These are phyloP conservation scores for Notamacropus eugenii DNA, from an alignment of 2,797 vertebrate species.

Conservation along the genomic window DNA sequence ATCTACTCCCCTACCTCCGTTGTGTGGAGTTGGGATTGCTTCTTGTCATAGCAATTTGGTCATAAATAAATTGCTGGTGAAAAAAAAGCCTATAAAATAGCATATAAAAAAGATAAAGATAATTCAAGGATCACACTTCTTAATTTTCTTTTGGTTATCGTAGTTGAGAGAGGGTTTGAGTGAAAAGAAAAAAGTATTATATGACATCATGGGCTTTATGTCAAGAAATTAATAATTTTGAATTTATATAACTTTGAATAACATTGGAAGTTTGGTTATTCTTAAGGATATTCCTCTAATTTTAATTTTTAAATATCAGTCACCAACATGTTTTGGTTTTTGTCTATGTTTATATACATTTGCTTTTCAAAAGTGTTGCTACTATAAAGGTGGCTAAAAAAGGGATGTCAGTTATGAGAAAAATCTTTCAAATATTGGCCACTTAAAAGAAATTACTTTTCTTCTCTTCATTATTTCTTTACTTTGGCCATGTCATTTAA, in stretches of 20 bases:
- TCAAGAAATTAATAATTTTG: constrained; percentile 61
- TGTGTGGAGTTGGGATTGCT: constrained; percentile 52
- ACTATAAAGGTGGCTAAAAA: constrained; percentile 35
- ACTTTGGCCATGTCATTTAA: not conserved
- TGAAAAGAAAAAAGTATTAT: not conserved
- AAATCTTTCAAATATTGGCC: constrained; percentile 43
- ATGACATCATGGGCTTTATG: constrained; percentile 42
- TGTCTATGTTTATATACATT: constrained; percentile 44
- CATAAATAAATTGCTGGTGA: constrained; percentile 63
- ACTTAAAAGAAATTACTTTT: constrained; percentile 39
- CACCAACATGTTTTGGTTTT: constrained; percentile 44
- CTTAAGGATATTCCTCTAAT: constrained; percentile 24
- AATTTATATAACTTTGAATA: constrained; percentile 44
- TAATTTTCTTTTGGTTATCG: constrained; percentile 1
- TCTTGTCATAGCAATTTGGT: constrained; percentile 66
- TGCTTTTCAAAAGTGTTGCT: constrained; percentile 44
- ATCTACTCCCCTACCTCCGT: constrained; percentile 62
- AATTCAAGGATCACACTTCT: constrained; percentile 23
- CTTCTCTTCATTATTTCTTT: not conserved
- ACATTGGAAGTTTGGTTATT: constrained; percentile 18
- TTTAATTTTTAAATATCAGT: constrained; percentile 23
- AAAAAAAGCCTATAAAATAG: not conserved
- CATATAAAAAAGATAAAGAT: constrained; percentile 36
- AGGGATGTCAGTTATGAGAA: constrained; percentile 22
- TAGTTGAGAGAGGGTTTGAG: not conserved